Evolutionary conservation across 1,140 invertebrate species (phyloP), one percentile per base, ranked within the genome.

Genomic region (Drosophila oshimai): DNA sequence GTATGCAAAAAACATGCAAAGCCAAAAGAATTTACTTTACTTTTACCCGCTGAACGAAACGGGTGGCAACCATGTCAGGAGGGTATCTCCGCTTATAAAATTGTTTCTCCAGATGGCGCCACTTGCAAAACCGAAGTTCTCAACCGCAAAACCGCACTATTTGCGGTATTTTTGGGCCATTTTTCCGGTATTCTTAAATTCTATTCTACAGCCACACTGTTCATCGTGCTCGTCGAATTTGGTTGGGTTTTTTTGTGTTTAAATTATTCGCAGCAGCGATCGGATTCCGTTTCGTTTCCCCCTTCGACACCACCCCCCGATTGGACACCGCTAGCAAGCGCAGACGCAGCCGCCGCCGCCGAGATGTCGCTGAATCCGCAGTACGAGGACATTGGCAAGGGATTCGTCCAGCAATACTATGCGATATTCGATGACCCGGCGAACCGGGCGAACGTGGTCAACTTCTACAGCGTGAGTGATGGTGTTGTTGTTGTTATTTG

Each of bases 341-440:
- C 22, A 13, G 10, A 3, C 22, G 17, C 12, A 7, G 13, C n/a
- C n/a, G n/a, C 6, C 45, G 46, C 45, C 45, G 15, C 7, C 9
- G 58, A 91, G 91, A 97, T 97, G 96, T 93, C 95, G 81, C 92
- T 98, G 61, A 98, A 98, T 93, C 95, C 95, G 55, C 95, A 96
- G 83, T 98, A 97, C 90, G 96, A 97, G 90, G 95, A 94, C 24
- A 98, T 98, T 89, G 97, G 97, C 53, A 97, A 97, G 92, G 95
- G 95, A 68, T 98, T 98, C 91, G 96, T 98, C 28, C 95, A 97
- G 75, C 97, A 98, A 92, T 98, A 98, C 92, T 98, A 98, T 91
- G 93, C 93, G 28, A 89, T 97, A 71, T 98, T 98, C 90, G 97
- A 98, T 91, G 96, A 98, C 93, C 95, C 95, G 70, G 92, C 92